phyloP scores from a whole-genome alignment of 2,113 vertebrate genomes.

The Campylomormyrus tamandua region DNA sequence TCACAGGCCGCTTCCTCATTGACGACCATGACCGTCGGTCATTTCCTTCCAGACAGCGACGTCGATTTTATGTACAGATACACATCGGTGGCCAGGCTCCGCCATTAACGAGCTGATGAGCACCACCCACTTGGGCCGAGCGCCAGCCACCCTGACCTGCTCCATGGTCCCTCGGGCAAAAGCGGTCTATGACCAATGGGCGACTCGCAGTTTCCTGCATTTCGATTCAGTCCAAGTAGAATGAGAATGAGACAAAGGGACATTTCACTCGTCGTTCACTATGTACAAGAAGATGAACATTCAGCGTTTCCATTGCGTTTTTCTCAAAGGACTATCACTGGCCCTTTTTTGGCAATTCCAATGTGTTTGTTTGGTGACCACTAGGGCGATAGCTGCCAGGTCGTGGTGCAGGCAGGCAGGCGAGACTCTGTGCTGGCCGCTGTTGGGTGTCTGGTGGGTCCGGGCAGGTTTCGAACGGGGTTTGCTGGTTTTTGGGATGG shows the following conservation, averaged over 20 bases:
- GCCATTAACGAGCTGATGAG: neutral
- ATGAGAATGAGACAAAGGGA: neutral
- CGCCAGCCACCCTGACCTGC: neutral
- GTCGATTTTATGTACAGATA: neutral
- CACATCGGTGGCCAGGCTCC: neutral
- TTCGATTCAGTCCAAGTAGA: neutral
- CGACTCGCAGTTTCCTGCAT: neutral
- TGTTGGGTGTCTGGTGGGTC: neutral
- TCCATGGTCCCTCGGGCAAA: neutral
- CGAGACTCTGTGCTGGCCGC: neutral
- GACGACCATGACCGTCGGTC: neutral
- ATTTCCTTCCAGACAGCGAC: neutral
- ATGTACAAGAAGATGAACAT: neutral
- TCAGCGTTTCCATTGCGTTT: neutral
- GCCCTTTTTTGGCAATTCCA: neutral
- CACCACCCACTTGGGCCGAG: neutral
- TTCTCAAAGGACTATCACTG: neutral
- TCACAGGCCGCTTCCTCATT: neutral
- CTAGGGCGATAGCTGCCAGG: neutral
- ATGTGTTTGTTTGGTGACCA: neutral
- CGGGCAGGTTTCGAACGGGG: neutral
- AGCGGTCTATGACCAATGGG: neutral
- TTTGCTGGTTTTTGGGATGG: neutral
- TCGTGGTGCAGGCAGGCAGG: neutral
- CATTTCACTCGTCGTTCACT: neutral